phyloP scores from a whole-genome alignment of 2,888 invertebrate species.

The Tipula lateralis region DNA sequence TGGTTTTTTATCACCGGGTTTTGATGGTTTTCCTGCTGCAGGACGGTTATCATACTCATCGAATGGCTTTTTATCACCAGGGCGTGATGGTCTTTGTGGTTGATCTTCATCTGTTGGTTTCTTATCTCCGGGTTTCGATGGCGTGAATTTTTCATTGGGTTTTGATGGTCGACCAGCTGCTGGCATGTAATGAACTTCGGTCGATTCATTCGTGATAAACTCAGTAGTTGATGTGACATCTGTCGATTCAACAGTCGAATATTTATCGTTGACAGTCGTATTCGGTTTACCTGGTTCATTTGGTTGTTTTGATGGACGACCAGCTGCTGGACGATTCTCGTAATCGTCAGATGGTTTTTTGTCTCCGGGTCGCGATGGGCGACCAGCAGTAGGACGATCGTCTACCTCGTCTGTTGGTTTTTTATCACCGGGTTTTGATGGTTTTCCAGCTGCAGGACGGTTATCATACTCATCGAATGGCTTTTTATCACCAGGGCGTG shows the following conservation, averaged over 20 bases:
- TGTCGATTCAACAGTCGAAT: neutral
- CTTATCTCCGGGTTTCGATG: neutral
- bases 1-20: too few species aligned
- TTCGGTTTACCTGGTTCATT: too few species aligned
- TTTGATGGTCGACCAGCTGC: neutral
- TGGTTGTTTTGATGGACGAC: conserved; percentile 20
- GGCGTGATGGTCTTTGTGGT: neutral
- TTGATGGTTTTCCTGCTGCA: conserved; percentile 19
- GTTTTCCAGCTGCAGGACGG: neutral
- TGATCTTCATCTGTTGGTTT: neutral
- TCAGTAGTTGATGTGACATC: neutral
- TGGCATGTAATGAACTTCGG: neutral
- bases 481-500: neutral
- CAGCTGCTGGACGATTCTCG: conserved; percentile 3
- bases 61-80: neutral
- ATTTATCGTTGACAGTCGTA: neutral
- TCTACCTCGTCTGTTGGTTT: neutral
- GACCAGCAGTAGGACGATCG: conserved; percentile 3
- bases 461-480: neutral
- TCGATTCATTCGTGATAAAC: neutral
- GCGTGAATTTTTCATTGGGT: neutral
- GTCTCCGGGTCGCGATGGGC: neutral
- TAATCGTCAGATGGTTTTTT: neutral
- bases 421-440: neutral
- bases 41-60: neutral